phyloP scores from a whole-genome alignment of 2,797 vertebrate species.

The Lacerta agilis region DNA sequence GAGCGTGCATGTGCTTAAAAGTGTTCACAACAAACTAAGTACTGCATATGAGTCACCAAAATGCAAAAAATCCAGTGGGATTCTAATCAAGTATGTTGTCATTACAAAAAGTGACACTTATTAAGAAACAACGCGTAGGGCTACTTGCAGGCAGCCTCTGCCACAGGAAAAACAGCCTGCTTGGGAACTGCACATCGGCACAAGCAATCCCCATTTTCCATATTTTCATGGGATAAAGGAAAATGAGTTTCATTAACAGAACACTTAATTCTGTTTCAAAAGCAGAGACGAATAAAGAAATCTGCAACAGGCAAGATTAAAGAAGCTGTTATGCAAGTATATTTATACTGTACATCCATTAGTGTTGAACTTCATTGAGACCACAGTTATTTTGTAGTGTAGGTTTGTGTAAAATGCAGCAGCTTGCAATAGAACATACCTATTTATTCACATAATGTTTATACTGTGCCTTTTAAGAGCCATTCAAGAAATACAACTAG shows the following conservation, averaged over 20 bases:
- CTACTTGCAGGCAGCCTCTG: not conserved
- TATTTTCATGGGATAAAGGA: fast-evolving
- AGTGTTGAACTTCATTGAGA: not conserved
- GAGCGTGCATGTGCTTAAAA: not conserved
- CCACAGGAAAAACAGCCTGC: not conserved
- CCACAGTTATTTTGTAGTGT: not conserved
- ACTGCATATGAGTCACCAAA: conserved; percentile 12
- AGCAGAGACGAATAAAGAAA: not conserved
- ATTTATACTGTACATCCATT: conserved; percentile 5
- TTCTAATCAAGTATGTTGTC: not conserved
- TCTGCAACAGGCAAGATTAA: not conserved
- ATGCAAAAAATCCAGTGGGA: conserved; percentile 7
- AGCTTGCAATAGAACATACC: fast-evolving
- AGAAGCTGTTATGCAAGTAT: fast-evolving
- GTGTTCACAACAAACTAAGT: conserved; percentile 13
- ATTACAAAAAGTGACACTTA: not conserved
- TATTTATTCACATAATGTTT: fast-evolving
- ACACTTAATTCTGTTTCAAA: not conserved
- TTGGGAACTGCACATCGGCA: conserved; percentile 1
- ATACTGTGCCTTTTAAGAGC: not conserved
- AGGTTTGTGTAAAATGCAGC: not conserved
- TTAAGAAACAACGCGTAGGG: not conserved
- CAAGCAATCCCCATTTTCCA: not conserved
- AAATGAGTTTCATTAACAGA: conserved; percentile 12
- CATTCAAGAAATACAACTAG: not conserved